phyloP scores from a whole-genome alignment of 2,888 invertebrate genomes.

The Protonemura montana region DNA sequence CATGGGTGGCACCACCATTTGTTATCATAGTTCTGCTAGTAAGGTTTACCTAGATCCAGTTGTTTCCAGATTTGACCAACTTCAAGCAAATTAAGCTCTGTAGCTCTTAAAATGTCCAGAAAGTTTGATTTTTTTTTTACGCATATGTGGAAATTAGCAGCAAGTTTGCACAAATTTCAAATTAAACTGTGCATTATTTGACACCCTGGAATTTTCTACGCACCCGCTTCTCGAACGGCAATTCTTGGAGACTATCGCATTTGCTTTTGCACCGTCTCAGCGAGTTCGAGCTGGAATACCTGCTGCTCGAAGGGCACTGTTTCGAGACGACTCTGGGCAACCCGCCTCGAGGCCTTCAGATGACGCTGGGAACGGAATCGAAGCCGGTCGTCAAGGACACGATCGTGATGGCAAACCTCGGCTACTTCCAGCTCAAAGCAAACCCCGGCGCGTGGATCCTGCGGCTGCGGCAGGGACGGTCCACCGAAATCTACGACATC shows the following conservation, averaged over 20 bases:
- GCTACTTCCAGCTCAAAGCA: slow-evolving; percentile 98
- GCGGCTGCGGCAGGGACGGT: slow-evolving; percentile 88
- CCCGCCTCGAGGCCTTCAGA: slow-evolving; percentile 96
- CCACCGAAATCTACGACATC: slow-evolving; percentile 94
- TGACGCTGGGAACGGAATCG: slow-evolving; percentile 86
- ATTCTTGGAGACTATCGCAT: not conserved
- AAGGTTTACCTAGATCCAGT: too few species aligned
- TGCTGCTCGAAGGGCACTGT: slow-evolving; percentile 95
- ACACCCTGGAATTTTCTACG: too few species aligned
- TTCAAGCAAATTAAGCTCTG: too few species aligned
- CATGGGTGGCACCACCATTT: too few species aligned
- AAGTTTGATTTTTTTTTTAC: too few species aligned
- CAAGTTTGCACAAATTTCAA: too few species aligned
- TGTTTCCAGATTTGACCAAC: too few species aligned
- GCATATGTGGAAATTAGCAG: too few species aligned
- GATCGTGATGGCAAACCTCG: slow-evolving; percentile 99
- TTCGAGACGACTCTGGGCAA: slow-evolving; percentile 90
- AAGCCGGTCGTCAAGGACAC: slow-evolving; percentile 87
- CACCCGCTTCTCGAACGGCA: too few species aligned
- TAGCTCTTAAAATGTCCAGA: too few species aligned
- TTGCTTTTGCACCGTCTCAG: slow-evolving; percentile 62
- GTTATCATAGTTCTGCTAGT: too few species aligned
- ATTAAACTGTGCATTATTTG: too few species aligned
- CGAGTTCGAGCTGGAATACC: slow-evolving; percentile 94
- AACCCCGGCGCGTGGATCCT: slow-evolving; percentile 97